Evolutionary conservation across 2,113 vertebrate genomes (phyloP), one percentile per base, ranked within the genome.

Genomic region (Pituophis catenifer): DNA sequence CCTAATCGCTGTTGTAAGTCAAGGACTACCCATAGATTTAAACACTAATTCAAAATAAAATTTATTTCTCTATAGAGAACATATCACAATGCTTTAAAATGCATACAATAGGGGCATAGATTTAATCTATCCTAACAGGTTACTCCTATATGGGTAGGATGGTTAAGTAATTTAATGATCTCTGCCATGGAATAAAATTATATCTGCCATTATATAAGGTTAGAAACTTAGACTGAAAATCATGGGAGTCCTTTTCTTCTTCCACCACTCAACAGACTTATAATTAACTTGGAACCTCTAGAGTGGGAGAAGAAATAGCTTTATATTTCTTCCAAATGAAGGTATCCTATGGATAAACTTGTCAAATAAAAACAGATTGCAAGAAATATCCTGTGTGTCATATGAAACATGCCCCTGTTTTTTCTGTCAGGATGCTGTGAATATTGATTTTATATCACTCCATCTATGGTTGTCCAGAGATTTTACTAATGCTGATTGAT

Each of bases 61-160:
- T 38, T 89, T 17, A 24, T 55, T 89, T 29, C n/a, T 55, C 17
- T 50, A 19, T 92, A 89, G 70, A 12, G 5, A n/a, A 88, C 65
- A 13, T 26, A 33, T 3, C 5, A 24, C 53, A 5, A 19, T 87
- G 93, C 44, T 5, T 1, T 55, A 86, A 90, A 21, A 70, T 89
- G 15, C 2, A 94, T 2, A 48, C 0, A 0, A 19, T 87, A 93
- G 1, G 1, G 33, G 94, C 13, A 94, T 86, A 48, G n/a, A 62
- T 2, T 50, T 90, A 65, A 70, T 50, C 52, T 65, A 24, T 38
- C 21, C 29, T 53, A 29, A 23, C 4, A 92, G 59, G 33, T 90
- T 50, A 54, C 33, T 52, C n/a, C 48, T 33, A 44, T n/a, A 53
- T 86, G 11, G 24, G 5, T 38, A 23, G 38, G 21, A 53, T 9